Evolutionary conservation across 1,140 invertebrate species (phyloP), one percentile per base, ranked within the genome.

Genomic region (Drosophila punjabiensis): DNA sequence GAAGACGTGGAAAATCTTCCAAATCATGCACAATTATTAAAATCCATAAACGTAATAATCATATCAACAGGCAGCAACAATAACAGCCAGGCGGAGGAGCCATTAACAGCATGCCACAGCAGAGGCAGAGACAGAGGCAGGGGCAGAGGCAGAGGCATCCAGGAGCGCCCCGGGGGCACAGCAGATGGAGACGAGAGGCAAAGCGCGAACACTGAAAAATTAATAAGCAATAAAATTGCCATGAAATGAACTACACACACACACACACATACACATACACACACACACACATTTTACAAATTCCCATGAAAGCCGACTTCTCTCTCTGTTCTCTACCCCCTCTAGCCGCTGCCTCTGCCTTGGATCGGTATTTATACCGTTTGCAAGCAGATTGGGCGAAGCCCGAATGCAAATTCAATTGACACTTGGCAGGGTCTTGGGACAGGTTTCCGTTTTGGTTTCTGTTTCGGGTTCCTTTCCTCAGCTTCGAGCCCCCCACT

Each of bases 221-320:
- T 92, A 92, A 92, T 92, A 91, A 92, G 91, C 91, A 91, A 92
- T 92, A 92, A 92, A 92, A 92, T 92, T 92, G 91, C 87, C 91
- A 92, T 92, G 91, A 92, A 92, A 92, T 92, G 88, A 92, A 91
- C 83, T 89, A 66, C 73, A 88, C 84, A n/a, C 48, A 47, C n/a
- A 43, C 9, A 37, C 35, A 37, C 43, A 45, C 43, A 43, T 16
- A 43, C 18, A 20, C 41, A 18, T 18, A 43, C 9, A 37, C 35
- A 37, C 43, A 45, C 43, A 43, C 41, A 43, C 18, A 20, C 41
- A 18, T 18, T 11, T 18, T 76, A 39, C 64, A 59, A 68, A 92
- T 92, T 92, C 87, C 87, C 91, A 92, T 92, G 91, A 92, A 92
- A 88, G 85, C 69, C 62, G 47, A 55, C 67, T 37, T 24, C 67